Conservation (phyloP, 2,113 vertebrate species). For the Cairina moschata region DNA sequence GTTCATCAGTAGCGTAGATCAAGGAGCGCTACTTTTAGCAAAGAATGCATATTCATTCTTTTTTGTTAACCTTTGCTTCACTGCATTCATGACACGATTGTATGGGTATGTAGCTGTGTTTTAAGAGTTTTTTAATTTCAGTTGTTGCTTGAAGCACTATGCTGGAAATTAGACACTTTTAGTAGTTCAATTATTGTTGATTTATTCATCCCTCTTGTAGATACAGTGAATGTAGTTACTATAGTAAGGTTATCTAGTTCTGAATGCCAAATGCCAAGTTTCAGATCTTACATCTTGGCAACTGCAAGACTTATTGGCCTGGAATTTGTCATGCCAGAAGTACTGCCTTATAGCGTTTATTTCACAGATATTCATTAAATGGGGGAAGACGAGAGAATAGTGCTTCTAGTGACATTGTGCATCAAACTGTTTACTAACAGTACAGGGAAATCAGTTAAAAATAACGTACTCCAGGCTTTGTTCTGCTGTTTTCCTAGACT, state of each 20-base stretch:
- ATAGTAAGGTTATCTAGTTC: conserved; percentile 55
- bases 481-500: not conserved
- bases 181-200: conserved; percentile 75
- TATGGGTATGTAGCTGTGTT: conserved; percentile 58
- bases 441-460: not conserved
- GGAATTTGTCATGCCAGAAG: conserved; percentile 49
- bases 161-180: conserved; percentile 74
- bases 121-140: conserved; percentile 75
- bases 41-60: conserved; percentile 49
- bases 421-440: conserved; percentile 1
- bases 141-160: conserved; percentile 72
- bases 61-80: conserved; percentile 75
- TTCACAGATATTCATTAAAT: conserved; percentile 61
- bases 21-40: not conserved
- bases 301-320: conserved; percentile 43
- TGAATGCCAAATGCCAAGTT: conserved; percentile 58
- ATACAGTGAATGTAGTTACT: conserved; percentile 63
- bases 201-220: conserved; percentile 66
- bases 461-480: not conserved
- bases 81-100: conserved; percentile 64
- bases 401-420: not conserved
- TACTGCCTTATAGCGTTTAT: conserved; percentile 49
- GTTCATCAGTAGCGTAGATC: conserved; percentile 35
- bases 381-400: conserved; percentile 17
- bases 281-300: conserved; percentile 46